These are phyloP conservation scores for Crepidodera aurea DNA, from an alignment of 2,888 invertebrate species.

Conservation along the genomic window DNA sequence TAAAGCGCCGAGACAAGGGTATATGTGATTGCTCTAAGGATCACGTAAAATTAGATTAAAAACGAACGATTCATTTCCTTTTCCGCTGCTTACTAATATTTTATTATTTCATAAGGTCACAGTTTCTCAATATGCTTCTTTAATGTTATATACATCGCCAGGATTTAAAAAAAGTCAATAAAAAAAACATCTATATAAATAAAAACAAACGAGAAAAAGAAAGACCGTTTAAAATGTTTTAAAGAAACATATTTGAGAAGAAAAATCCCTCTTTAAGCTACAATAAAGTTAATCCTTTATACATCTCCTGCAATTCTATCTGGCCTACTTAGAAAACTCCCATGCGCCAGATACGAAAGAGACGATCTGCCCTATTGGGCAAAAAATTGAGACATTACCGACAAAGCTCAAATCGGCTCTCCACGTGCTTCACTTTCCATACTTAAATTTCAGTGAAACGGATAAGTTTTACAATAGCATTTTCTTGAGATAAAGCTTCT, in stretches of 20 bases:
- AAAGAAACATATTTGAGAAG: too few species aligned
- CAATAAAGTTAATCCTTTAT: not conserved
- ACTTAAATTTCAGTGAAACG: slow-evolving; percentile 23
- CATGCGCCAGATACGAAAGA: not conserved
- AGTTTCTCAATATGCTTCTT: too few species aligned
- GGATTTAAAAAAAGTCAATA: too few species aligned
- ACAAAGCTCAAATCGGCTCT: slow-evolving; percentile 1
- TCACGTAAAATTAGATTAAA: not conserved
- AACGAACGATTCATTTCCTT: not conserved
- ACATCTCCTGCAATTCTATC: not conserved
- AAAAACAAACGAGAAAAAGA: too few species aligned
- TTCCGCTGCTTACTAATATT: too few species aligned
- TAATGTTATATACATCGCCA: too few species aligned
- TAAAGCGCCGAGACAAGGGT: not conserved
- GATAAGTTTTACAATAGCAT: slow-evolving; percentile 17
- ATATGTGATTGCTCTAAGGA: not conserved
- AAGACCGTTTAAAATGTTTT: too few species aligned
- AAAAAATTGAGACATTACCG: slow-evolving; percentile 2
- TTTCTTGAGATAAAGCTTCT: slow-evolving; percentile 20
- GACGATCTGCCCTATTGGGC: not conserved
- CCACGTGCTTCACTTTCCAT: slow-evolving; percentile 5
- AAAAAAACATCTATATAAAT: too few species aligned
- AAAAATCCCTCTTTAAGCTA: too few species aligned
- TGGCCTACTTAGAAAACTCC: not conserved
- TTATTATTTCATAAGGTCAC: too few species aligned